Evolutionary conservation across 2,888 invertebrate species (phyloP), one percentile per base, ranked within the genome.

Genomic region (Trypoxylon attenuatum): DNA sequence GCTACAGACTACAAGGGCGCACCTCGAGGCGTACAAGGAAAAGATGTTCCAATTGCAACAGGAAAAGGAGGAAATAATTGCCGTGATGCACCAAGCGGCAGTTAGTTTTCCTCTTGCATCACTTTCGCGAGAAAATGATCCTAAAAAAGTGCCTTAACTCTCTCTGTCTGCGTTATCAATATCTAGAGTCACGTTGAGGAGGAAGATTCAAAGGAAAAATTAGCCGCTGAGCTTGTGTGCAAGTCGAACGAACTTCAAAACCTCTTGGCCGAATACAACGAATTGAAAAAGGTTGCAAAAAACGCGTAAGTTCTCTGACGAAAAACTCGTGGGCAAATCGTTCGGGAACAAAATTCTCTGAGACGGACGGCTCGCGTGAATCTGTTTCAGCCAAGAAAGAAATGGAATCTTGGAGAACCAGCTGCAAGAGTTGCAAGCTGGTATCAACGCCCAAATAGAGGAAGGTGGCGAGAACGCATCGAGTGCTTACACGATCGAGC

Each of bases 61-160:
- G 2, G 90, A 90, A 57, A 90, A 89, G 68, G 89, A 90, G 10
- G 88, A 84, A 42, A 89, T 90, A 69, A 81, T 90, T 49, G 84
- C 73, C 2, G 70, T 89, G 1, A 81, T 90, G 43, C 84, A 89
- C 25, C 86, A 85, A 66, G 89, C 89, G 76, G 89, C 89, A 79
- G 90, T 90, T 85, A 82, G 73, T 73, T 87, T 22, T 18, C 42
- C 61, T n/a, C n/a, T n/a, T n/a, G n/a, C n/a, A n/a, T n/a, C n/a
- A n/a, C n/a, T n/a, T n/a, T n/a, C n/a, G n/a, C n/a, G n/a, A n/a
- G n/a, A n/a, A n/a, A 27, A 27, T 27, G n/a, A 27, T n/a, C 25
- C 25, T 25, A 25, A 25, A 8, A 25, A 25, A 25, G 25, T 8
- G 5, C 25, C 5, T 25, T 8, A 25, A 5, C 5, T 8, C 5